Conservation (phyloP, 2,888 invertebrate genomes). For the Lypha dubia region DNA sequence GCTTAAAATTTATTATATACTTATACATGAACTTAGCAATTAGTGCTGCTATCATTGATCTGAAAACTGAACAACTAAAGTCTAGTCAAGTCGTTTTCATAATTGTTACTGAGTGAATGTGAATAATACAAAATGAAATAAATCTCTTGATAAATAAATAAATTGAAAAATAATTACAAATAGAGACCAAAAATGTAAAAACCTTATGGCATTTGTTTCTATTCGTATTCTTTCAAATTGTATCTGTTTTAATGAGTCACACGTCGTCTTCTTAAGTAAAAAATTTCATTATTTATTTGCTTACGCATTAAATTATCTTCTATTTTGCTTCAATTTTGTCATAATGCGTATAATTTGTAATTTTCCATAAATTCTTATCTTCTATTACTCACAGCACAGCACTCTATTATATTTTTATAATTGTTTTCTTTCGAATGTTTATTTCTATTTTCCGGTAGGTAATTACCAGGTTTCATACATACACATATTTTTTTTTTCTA, state of each 20-base stretch:
- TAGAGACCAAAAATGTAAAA: not conserved
- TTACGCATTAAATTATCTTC: slow-evolving; percentile 20
- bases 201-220: not conserved
- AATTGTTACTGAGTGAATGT: not conserved
- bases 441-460: slow-evolving; percentile 62
- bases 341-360: slow-evolving; percentile 62
- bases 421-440: slow-evolving; percentile 21
- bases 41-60: no score
- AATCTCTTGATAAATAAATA: not conserved
- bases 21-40: no score
- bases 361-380: not conserved
- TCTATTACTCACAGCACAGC: not conserved
- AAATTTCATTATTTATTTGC: slow-evolving; percentile 14
- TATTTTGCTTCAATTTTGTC: slow-evolving; percentile 43
- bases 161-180: not conserved
- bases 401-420: not conserved
- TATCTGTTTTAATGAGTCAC: not conserved
- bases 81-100: no score
- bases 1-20: no score
- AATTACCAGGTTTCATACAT: slow-evolving; percentile 73
- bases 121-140: not conserved
- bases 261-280: not conserved
- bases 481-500: not conserved
- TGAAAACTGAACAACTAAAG: no score
- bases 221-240: not conserved